Evolutionary conservation across 2,113 vertebrate species (phyloP).

Genomic region (Mormoops blainvillei): DNA sequence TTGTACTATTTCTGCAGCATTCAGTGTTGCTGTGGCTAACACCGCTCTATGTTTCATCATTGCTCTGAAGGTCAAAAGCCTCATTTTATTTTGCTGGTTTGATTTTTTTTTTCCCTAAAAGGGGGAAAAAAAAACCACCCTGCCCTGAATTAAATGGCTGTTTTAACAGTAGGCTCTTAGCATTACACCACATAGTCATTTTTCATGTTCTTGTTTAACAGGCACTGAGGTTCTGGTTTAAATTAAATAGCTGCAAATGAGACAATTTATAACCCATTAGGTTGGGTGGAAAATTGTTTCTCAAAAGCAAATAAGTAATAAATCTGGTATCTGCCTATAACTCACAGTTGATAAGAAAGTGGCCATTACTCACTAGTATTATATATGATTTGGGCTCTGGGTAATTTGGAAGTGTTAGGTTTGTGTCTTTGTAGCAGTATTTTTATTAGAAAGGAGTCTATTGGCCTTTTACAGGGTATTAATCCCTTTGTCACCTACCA

Average conservation of each 20-base stretch:
- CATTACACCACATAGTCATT: constrained; percentile 55
- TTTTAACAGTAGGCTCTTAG: constrained; percentile 63
- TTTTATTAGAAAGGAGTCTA: constrained; percentile 71
- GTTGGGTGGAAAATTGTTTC: constrained; percentile 73
- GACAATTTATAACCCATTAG: constrained; percentile 73
- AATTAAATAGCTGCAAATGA: constrained; percentile 77
- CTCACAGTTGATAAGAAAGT: constrained; percentile 64
- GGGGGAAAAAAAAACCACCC: not conserved
- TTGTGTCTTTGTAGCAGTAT: constrained; percentile 74
- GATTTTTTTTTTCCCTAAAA: not conserved
- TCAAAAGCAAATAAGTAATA: constrained; percentile 75
- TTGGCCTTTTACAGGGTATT: constrained; percentile 75
- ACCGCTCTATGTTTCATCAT: constrained; percentile 61
- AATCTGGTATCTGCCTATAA: constrained; percentile 70
- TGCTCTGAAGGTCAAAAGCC: constrained; percentile 70
- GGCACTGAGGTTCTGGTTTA: constrained; percentile 79
- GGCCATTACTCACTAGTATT: constrained; percentile 56
- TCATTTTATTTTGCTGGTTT: constrained; percentile 67
- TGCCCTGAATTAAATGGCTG: constrained; percentile 54
- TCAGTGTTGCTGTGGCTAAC: constrained; percentile 58
- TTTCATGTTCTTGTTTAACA: constrained; percentile 75
- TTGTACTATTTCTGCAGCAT: constrained; percentile 65
- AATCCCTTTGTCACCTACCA: constrained; percentile 69
- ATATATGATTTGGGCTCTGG: constrained; percentile 65
- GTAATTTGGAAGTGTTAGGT: constrained; percentile 71